A percentile compares a stretch with the other conserved stretches of the same genome.
phyloP scores from a whole-genome alignment of 2,113 vertebrate species.

The Dendropsophus ebraccatus region DNA sequence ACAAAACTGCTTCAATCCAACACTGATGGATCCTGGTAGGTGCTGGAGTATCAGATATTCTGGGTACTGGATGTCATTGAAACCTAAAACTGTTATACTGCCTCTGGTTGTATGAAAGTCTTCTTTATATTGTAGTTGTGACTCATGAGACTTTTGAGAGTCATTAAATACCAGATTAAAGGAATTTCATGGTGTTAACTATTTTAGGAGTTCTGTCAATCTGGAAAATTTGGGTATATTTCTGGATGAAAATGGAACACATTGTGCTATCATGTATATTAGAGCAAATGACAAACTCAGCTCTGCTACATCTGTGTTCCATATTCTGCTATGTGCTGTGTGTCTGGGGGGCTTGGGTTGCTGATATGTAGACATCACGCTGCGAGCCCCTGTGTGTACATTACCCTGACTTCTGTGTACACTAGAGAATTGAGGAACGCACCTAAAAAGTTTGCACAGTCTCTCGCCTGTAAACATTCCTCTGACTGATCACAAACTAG shows the following conservation, averaged over 20 bases:
- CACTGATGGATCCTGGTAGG: too few species aligned
- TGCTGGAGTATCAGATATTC: background rate
- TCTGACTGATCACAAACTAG: conserved; percentile 3
- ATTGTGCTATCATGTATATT: too few species aligned
- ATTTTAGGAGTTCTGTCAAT: background rate
- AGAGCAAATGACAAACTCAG: too few species aligned
- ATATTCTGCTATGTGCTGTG: too few species aligned
- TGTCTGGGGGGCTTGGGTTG: background rate
- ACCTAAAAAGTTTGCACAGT: conserved; percentile 14
- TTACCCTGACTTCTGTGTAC: conserved; percentile 43
- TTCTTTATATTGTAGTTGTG: background rate
- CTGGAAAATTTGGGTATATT: too few species aligned
- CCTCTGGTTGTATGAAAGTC: background rate
- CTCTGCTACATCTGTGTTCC: too few species aligned
- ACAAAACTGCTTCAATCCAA: too few species aligned
- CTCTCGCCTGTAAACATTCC: conserved; percentile 44
- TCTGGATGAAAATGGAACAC: background rate
- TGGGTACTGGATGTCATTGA: too few species aligned
- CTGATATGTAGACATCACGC: conserved; percentile 12
- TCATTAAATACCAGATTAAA: background rate
- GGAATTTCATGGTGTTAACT: background rate
- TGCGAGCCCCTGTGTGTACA: conserved; percentile 16
- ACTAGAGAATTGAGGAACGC: conserved; percentile 17
- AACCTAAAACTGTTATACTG: too few species aligned
- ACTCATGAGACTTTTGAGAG: background rate